A percentile compares a stretch with the other conserved stretches of the same genome.
phyloP scores from a whole-genome alignment of 35 echinoderm and acorn worm genomes.

The Patiria miniata region DNA sequence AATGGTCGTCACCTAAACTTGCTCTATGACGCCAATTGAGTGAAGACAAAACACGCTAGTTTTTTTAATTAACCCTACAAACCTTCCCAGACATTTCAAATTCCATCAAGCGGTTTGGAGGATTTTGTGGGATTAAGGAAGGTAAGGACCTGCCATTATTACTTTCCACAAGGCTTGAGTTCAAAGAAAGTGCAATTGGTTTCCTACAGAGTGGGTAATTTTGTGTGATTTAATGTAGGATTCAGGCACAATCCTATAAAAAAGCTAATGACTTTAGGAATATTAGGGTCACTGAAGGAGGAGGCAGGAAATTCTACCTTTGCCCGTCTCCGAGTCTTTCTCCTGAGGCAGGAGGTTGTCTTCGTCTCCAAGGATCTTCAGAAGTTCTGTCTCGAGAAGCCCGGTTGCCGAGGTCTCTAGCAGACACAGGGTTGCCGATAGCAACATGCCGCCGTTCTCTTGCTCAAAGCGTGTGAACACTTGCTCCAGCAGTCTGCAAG shows the following conservation, averaged over 20 bases:
- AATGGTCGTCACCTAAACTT: too few species aligned
- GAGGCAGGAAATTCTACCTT: conserved; percentile 46
- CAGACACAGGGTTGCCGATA: conserved; percentile 84
- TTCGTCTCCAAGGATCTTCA: conserved; percentile 90
- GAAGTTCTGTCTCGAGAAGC: conserved; percentile 82
- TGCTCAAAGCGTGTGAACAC: conserved; percentile 94
- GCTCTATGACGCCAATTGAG: too few species aligned
- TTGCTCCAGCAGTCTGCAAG: conserved; percentile 77
- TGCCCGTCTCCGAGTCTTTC: conserved; percentile 57
- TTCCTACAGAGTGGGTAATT: too few species aligned
- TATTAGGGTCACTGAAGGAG: not conserved
- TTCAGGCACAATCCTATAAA: not conserved
- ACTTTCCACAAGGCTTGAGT: too few species aligned
- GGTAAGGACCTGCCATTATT: too few species aligned
- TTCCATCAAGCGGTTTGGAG: too few species aligned
- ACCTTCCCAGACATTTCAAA: too few species aligned
- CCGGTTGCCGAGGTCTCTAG: conserved; percentile 89
- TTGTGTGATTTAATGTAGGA: too few species aligned
- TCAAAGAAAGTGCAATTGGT: too few species aligned
- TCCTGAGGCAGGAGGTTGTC: conserved; percentile 87
- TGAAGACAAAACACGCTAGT: too few species aligned
- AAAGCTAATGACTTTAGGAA: not conserved
- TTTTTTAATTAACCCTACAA: too few species aligned
- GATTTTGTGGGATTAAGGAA: too few species aligned
- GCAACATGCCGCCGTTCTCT: conserved; percentile 88